phyloP scores from a whole-genome alignment of 30 jellyfish, hydroid and myxozoan species.

The Mastigias papua region DNA sequence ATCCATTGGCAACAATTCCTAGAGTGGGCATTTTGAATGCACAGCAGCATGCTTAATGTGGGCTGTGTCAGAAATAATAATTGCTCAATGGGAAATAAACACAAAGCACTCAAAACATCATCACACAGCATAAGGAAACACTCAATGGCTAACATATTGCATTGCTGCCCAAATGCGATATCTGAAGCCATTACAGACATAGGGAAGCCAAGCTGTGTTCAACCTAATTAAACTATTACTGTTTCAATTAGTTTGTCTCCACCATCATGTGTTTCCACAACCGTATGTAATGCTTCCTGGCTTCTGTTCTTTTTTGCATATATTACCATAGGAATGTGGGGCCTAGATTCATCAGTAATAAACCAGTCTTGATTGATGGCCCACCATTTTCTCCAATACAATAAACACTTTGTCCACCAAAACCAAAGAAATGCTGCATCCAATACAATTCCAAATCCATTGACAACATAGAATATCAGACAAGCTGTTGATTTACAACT shows the following conservation, averaged over 20 bases:
- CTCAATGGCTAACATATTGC: too few species aligned
- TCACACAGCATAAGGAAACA: too few species aligned
- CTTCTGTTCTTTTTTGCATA: constrained; percentile 20
- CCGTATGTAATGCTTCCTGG: constrained; percentile 18
- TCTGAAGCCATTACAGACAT: too few species aligned
- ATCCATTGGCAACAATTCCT: too few species aligned
- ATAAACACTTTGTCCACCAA: constrained; percentile 88
- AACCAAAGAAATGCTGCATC: constrained; percentile 97
- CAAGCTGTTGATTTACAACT: constrained; percentile 97
- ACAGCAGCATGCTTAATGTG: too few species aligned
- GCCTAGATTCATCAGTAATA: constrained; percentile 52
- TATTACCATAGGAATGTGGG: constrained; percentile 15
- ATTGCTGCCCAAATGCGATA: too few species aligned
- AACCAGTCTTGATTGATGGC: constrained; percentile 96
- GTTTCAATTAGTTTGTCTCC: background rate
- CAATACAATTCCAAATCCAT: constrained; percentile 94
- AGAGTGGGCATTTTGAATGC: too few species aligned
- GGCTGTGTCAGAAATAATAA: too few species aligned
- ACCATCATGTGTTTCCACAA: background rate
- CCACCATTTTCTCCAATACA: constrained; percentile 96
- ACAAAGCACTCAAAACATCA: too few species aligned
- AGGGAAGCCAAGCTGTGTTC: too few species aligned
- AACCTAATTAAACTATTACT: background rate
- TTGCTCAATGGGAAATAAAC: too few species aligned
- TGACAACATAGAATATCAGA: constrained; percentile 92